Evolutionary conservation across 23 tunicate genomes (phyloP).

Genomic region (Styela plicata): DNA sequence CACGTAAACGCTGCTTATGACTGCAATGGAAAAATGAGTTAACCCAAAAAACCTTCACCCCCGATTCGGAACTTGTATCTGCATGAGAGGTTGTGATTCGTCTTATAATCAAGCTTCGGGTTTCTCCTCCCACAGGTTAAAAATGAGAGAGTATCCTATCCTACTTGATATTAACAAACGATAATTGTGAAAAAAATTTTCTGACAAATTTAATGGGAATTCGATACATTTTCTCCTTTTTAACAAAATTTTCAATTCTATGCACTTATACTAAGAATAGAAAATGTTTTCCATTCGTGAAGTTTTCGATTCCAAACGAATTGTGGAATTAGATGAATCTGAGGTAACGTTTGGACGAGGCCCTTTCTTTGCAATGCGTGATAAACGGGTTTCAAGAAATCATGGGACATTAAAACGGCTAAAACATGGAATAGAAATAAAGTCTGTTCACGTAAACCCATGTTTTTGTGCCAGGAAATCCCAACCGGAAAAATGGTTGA

Average conservation of each 20-base stretch:
- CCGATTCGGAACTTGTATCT: no score
- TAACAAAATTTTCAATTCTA: no score
- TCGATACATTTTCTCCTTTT: neutral
- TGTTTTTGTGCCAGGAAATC: conserved; percentile 40
- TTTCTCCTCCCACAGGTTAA: neutral
- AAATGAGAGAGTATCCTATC: no score
- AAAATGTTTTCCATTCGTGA: conserved; percentile 24
- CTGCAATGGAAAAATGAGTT: no score
- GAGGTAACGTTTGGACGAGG: conserved; percentile 67
- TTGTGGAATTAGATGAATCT: conserved; percentile 20
- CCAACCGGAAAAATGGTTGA: conserved; percentile 12
- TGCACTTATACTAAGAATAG: no score
- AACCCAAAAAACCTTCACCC: no score
- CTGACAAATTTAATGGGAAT: no score
- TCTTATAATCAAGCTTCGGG: neutral
- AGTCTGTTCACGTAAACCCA: conserved; percentile 77
- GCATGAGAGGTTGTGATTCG: neutral
- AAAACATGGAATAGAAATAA: conserved; percentile 14
- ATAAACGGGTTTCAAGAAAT: conserved; percentile 75
- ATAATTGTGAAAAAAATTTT: no score
- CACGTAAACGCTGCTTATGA: no score
- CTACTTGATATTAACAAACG: no score
- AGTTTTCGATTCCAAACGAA: neutral
- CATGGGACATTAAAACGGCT: conserved; percentile 41
- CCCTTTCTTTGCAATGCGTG: conserved; percentile 41